Percentiles rank a stretch among this genome's conserved stretches.
Conservation (phyloP, 2,888 invertebrate species). For the Glaucopsyche alexis region DNA sequence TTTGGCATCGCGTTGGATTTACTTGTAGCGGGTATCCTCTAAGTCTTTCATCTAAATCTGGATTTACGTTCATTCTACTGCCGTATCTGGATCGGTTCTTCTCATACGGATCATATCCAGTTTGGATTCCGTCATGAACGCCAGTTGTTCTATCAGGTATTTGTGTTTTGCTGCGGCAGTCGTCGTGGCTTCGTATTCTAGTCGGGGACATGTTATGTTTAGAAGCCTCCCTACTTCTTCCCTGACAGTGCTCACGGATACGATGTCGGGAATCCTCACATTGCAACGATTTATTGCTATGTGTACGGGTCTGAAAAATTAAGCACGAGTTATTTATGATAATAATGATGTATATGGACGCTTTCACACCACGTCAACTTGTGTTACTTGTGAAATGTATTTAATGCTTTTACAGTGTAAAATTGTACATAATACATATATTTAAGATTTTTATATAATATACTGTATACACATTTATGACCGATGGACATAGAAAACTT, state of each 20-base stretch:
- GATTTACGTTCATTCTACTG: conserved; percentile 53
- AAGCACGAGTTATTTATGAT: background rate
- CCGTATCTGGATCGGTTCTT: conserved; percentile 48
- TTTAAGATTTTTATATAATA: no score
- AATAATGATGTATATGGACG: no score
- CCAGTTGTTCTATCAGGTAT: conserved; percentile 47
- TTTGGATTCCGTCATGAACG: conserved; percentile 42
- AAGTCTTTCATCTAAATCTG: conserved; percentile 48
- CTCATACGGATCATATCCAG: conserved; percentile 50
- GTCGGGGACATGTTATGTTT: conserved; percentile 49
- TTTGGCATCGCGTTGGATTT: conserved; percentile 49
- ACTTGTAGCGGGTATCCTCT: conserved; percentile 49
- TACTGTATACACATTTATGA: no score
- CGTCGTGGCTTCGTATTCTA: conserved; percentile 57
- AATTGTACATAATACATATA: no score
- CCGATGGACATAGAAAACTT: no score
- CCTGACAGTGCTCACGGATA: conserved; percentile 48
- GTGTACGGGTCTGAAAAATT: conserved; percentile 55
- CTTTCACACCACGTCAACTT: no score
- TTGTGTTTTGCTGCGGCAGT: conserved; percentile 46
- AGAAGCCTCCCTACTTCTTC: conserved; percentile 48
- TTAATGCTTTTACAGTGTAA: no score
- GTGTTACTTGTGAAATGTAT: no score
- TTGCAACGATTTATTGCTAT: conserved; percentile 70
- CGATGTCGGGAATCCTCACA: conserved; percentile 50